Evolutionary conservation across 2,113 vertebrate genomes (phyloP).

Genomic region (Dipodomys merriami): DNA sequence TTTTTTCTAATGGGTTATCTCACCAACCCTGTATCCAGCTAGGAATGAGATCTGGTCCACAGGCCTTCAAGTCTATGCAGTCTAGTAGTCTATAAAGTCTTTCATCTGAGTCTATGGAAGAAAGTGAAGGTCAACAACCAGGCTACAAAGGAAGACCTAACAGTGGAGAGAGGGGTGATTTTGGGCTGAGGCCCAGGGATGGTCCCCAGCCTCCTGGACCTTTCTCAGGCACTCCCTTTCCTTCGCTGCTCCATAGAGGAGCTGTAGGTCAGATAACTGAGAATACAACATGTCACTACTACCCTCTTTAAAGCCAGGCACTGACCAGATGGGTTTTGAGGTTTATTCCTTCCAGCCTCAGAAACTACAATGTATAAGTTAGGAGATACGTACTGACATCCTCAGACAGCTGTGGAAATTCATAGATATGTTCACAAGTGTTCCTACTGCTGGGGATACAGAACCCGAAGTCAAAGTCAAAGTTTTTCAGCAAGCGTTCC

Average conservation of each 20-base stretch:
- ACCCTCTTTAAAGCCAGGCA: neutral
- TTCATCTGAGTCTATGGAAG: neutral
- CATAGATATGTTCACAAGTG: conserved; percentile 99
- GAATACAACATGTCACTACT: neutral
- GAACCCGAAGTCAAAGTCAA: conserved; percentile 99
- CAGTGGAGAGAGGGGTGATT: no score
- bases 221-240: neutral
- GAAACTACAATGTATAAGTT: neutral
- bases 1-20: neutral
- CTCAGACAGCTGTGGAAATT: conserved; percentile 98
- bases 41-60: neutral
- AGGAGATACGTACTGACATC: conserved; percentile 92
- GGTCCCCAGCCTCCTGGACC: neutral
- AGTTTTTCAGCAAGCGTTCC: conserved; percentile 97
- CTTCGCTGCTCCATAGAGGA: neutral
- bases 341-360: neutral
- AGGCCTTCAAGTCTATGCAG: neutral
- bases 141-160: neutral
- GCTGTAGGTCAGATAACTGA: neutral
- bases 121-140: neutral
- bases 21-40: neutral
- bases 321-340: neutral
- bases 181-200: no score
- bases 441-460: conserved; percentile 99
- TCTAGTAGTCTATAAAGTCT: no score